phyloP scores from a whole-genome alignment of 2,113 vertebrate species.

The Rana temporaria region DNA sequence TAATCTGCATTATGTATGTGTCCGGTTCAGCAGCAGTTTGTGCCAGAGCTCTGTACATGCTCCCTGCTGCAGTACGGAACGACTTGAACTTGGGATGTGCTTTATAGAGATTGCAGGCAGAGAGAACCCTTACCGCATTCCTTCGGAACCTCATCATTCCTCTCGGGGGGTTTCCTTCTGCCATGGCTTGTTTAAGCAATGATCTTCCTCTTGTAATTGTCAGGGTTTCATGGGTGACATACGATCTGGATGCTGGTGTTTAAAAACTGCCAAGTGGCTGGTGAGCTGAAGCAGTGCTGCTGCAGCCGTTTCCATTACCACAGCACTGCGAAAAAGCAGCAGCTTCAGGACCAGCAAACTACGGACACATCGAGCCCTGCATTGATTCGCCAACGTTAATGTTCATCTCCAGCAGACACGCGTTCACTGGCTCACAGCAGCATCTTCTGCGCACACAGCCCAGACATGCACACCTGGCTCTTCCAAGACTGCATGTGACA shows the following conservation, averaged over 20 bases:
- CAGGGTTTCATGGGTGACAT: constrained; percentile 63
- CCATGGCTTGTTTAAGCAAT: constrained; percentile 73
- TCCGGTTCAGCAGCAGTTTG: constrained; percentile 59
- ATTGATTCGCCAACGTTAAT: constrained; percentile 44
- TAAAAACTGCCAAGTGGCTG: constrained; percentile 58
- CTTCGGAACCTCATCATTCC: constrained; percentile 76
- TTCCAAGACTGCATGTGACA: background rate
- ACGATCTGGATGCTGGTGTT: constrained; percentile 61
- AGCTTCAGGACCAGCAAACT: constrained; percentile 56
- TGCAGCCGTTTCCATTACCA: constrained; percentile 73
- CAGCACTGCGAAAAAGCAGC: constrained; percentile 55
- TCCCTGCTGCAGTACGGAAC: constrained; percentile 69
- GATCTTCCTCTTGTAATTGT: constrained; percentile 60
- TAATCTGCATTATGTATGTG: constrained; percentile 54
- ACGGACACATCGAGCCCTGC: constrained; percentile 37
- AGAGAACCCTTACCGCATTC: constrained; percentile 82
- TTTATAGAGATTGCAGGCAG: constrained; percentile 65
- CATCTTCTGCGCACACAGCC: constrained; percentile 24
- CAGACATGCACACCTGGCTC: constrained; percentile 38
- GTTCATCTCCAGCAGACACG: constrained; percentile 60
- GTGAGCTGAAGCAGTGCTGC: constrained; percentile 62
- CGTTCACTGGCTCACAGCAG: constrained; percentile 35
- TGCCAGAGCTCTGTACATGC: constrained; percentile 51
- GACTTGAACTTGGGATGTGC: constrained; percentile 71
- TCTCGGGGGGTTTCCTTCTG: constrained; percentile 74